A percentile compares a stretch with the other conserved stretches of the same genome.
Conservation (phyloP, 2,797 vertebrate species). For the Chanos chanos region DNA sequence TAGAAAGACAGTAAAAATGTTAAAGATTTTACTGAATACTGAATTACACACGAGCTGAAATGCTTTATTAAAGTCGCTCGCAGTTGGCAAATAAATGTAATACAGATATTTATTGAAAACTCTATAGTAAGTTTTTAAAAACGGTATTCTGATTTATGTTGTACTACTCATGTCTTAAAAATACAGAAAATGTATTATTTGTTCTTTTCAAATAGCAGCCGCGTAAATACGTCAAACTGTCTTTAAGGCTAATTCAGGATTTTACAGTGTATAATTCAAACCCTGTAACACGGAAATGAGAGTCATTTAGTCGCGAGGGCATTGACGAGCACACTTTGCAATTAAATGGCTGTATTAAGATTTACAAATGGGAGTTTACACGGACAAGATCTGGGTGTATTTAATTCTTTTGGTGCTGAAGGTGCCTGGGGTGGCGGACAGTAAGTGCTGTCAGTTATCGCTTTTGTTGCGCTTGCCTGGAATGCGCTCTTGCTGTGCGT, state of each 20-base stretch:
- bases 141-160: conserved; percentile 17
- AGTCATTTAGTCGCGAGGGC: conserved; percentile 33
- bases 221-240: not conserved
- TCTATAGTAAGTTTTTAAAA: not conserved
- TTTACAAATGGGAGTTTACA: conserved; percentile 38
- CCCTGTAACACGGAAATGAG: conserved; percentile 37
- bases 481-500: conserved; percentile 60
- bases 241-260: conserved; percentile 35
- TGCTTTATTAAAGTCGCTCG: too few relatives aligned
- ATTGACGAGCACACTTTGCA: conserved; percentile 46
- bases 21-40: not conserved
- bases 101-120: not conserved
- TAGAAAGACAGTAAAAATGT: conserved; percentile 26
- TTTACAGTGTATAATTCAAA: conserved; percentile 34
- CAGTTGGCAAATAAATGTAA: not conserved
- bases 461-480: conserved; percentile 52
- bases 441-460: conserved; percentile 63
- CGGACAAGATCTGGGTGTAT: conserved; percentile 31
- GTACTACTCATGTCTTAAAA: too few relatives aligned
- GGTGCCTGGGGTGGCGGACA: conserved; percentile 36
- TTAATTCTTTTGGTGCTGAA: conserved; percentile 28
- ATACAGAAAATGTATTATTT: not conserved
- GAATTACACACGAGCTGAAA: not conserved
- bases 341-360: conserved; percentile 45
- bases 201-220: conserved; percentile 17